phyloP scores from a whole-genome alignment of 2,888 invertebrate genomes.

The Yponomeuta cagnagella region DNA sequence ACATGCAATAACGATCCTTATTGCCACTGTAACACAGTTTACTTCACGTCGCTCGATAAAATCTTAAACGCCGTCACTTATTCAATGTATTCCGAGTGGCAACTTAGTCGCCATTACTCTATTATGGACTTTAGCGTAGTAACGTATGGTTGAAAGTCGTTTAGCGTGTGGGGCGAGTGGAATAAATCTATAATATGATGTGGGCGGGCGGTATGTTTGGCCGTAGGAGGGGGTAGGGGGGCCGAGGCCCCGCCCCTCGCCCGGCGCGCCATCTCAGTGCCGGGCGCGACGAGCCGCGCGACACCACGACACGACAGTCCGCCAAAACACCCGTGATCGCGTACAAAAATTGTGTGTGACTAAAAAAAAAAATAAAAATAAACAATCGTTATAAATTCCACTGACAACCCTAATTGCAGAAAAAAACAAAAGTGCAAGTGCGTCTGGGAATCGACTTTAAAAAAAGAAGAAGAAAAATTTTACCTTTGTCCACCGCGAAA shows the following conservation, averaged over 20 bases:
- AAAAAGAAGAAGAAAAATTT: slow-evolving; percentile 21
- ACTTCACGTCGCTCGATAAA: slow-evolving; percentile 34
- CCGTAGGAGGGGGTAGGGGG: slow-evolving; percentile 53
- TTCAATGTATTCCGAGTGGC: slow-evolving; percentile 68
- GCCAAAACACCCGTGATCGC: slow-evolving; percentile 22
- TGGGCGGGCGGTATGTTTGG: slow-evolving; percentile 68
- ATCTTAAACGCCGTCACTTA: slow-evolving; percentile 57
- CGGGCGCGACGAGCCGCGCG: slow-evolving; percentile 40
- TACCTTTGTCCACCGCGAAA: neutral
- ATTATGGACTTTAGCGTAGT: slow-evolving; percentile 60
- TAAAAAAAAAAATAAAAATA: slow-evolving; percentile 16
- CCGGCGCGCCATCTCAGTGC: slow-evolving; percentile 68
- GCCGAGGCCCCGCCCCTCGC: slow-evolving; percentile 52
- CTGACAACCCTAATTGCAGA: slow-evolving; percentile 16
- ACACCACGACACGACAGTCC: slow-evolving; percentile 32
- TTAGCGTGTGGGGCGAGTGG: slow-evolving; percentile 53
- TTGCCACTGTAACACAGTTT: slow-evolving; percentile 35
- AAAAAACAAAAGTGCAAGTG: slow-evolving; percentile 22
- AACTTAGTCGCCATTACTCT: slow-evolving; percentile 63
- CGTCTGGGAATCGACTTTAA: neutral
- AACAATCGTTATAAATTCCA: slow-evolving; percentile 19
- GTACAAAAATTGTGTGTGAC: slow-evolving; percentile 24
- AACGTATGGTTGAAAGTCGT: slow-evolving; percentile 69
- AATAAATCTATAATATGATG: slow-evolving; percentile 76
- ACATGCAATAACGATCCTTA: slow-evolving; percentile 43